Percentiles rank a stretch among this genome's conserved stretches.
phyloP scores from a whole-genome alignment of 2,797 vertebrate species.

The Falco concolor region DNA sequence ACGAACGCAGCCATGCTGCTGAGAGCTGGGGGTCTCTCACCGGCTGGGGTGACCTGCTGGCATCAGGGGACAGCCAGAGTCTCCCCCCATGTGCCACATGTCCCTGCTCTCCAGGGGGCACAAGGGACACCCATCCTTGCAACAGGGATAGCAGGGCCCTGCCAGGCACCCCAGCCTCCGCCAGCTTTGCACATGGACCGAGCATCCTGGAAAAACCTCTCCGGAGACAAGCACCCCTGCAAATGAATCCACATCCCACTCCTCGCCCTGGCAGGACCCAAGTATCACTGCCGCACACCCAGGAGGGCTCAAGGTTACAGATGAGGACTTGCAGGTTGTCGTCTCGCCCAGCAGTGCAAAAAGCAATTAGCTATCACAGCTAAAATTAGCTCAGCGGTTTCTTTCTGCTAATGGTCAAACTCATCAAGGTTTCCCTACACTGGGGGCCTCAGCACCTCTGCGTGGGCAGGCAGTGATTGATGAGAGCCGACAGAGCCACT shows the following conservation, averaged over 20 bases:
- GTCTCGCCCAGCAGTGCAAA: neutral
- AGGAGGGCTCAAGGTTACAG: conserved; percentile 49
- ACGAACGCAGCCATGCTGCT: neutral
- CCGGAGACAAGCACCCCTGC: rapidly evolving
- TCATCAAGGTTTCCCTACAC: conserved; percentile 31
- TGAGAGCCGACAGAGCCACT: neutral
- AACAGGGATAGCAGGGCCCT: neutral
- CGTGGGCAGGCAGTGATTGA: neutral
- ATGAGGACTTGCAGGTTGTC: neutral
- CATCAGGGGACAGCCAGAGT: neutral
- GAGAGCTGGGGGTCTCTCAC: neutral
- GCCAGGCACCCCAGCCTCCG: neutral
- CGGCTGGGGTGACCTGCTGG: neutral
- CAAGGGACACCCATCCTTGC: rapidly evolving
- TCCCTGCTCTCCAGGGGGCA: neutral
- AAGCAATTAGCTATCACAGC: conserved; percentile 51
- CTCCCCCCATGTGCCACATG: rapidly evolving
- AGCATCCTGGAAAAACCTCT: rapidly evolving
- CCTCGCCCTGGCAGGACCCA: neutral
- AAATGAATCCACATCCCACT: rapidly evolving
- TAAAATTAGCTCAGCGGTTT: conserved; percentile 65
- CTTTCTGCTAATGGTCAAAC: conserved; percentile 55
- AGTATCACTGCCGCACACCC: rapidly evolving
- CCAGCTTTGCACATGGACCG: rapidly evolving
- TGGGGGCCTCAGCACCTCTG: neutral